Conservation (phyloP, 2,797 vertebrate genomes). For the Perodicticus potto region DNA sequence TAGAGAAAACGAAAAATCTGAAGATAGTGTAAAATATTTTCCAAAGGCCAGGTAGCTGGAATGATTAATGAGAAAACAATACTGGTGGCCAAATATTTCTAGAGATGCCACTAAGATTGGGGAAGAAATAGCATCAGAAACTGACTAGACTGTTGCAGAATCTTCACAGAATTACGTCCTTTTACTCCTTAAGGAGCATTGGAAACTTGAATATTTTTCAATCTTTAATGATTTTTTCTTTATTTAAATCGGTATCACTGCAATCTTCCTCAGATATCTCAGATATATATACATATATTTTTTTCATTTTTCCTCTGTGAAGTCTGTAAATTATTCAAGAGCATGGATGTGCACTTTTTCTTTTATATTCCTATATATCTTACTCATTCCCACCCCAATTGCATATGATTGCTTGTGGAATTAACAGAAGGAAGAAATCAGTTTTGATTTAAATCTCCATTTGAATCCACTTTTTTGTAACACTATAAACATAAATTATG, state of each 20-base stretch:
- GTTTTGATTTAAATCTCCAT: not conserved
- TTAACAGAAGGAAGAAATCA: not conserved
- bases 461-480: not conserved
- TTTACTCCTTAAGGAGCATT: not conserved
- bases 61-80: constrained; percentile 33
- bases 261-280: constrained; percentile 1
- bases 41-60: not conserved
- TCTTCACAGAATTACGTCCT: not conserved
- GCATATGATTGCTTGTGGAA: not conserved
- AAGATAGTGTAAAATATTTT: constrained; percentile 48
- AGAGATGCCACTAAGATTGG: not conserved
- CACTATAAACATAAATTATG: not conserved
- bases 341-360: not conserved
- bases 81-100: constrained; percentile 35
- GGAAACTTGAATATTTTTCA: not conserved
- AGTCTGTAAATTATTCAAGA: constrained; percentile 25
- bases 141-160: not conserved
- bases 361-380: not conserved
- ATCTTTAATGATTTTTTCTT: constrained; percentile 18
- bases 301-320: not conserved
- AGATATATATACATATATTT: not conserved
- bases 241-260: not conserved
- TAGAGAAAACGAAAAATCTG: constrained; percentile 4
- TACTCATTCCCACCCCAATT: not conserved
- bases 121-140: constrained; percentile 11